These are phyloP conservation scores for Calosoma granatense DNA, from an alignment of 1,140 invertebrate species.

Conservation along the genomic window DNA sequence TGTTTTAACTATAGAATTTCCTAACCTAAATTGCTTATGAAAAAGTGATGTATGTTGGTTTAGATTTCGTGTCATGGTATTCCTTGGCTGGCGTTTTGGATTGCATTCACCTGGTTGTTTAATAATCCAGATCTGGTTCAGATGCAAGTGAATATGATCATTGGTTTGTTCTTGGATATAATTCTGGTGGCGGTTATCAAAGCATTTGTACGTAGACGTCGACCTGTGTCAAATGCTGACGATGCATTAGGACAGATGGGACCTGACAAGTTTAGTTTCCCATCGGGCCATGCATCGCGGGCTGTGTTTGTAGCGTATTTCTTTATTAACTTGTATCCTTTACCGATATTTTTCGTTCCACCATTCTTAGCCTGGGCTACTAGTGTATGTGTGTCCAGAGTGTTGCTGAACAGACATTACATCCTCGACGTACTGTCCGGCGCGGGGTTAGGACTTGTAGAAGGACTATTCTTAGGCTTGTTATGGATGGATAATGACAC, in stretches of 20 bases:
- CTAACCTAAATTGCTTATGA: too few species aligned
- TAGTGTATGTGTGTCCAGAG: conserved; percentile 64
- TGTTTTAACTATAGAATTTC: conserved; percentile 15
- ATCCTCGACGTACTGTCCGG: conserved; percentile 77
- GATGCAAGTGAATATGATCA: conserved; percentile 73
- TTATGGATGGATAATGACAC: conserved; percentile 54
- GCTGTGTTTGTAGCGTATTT: conserved; percentile 66
- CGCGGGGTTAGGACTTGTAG: conserved; percentile 58
- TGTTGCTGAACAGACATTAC: conserved; percentile 76
- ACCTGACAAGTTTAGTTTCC: conserved; percentile 89
- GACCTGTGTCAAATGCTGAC: conserved; percentile 61
- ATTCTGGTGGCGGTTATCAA: conserved; percentile 74
- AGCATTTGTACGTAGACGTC: conserved; percentile 59
- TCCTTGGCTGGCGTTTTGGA: conserved; percentile 64
- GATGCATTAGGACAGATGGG: conserved; percentile 43
- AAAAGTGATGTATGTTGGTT: too few species aligned
- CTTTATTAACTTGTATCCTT: conserved; percentile 50
- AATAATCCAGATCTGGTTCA: conserved; percentile 55
- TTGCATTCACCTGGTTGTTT: conserved; percentile 63
- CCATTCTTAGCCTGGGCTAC: conserved; percentile 64
- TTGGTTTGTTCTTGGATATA: conserved; percentile 83
- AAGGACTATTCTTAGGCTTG: conserved; percentile 53
- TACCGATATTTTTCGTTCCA: conserved; percentile 47
- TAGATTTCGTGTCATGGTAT: conserved; percentile 86
- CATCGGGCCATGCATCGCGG: conserved; percentile 90